These are phyloP conservation scores for Muscicapa adusta DNA, from an alignment of 2,113 vertebrate species.

Conservation along the genomic window DNA sequence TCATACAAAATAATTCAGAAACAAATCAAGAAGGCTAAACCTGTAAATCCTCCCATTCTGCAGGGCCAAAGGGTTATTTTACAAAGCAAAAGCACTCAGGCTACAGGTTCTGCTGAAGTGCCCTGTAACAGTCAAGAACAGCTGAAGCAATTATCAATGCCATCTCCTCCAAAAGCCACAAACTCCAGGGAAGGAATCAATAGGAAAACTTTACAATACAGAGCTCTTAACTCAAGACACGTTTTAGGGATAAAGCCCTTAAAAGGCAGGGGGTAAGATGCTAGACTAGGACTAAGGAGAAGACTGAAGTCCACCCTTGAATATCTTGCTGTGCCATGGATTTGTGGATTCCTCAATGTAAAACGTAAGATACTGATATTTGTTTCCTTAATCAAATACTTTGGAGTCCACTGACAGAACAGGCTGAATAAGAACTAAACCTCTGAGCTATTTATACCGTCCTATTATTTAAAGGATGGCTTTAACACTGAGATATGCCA, in stretches of 20 bases:
- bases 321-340: fast-evolving
- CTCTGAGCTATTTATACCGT: neutral
- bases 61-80: neutral
- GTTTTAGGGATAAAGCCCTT: neutral
- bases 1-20: neutral
- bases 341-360: fast-evolving
- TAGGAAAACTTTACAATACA: neutral
- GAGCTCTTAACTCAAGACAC: neutral
- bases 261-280: neutral
- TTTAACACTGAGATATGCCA: neutral
- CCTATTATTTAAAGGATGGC: neutral
- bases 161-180: neutral
- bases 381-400: neutral
- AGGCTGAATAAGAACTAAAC: neutral
- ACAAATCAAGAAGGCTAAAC: constrained; percentile 12
- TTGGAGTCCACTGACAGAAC: neutral
- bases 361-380: neutral
- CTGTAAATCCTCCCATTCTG: constrained; percentile 2
- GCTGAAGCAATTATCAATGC: constrained; percentile 34
- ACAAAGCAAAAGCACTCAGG: neutral
- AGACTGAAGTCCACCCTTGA: neutral
- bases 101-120: neutral
- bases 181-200: constrained; percentile 21
- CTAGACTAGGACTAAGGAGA: neutral
- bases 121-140: neutral